These are phyloP conservation scores for Aviceda subcristata DNA, from an alignment of 2,113 vertebrate species.

Conservation along the genomic window DNA sequence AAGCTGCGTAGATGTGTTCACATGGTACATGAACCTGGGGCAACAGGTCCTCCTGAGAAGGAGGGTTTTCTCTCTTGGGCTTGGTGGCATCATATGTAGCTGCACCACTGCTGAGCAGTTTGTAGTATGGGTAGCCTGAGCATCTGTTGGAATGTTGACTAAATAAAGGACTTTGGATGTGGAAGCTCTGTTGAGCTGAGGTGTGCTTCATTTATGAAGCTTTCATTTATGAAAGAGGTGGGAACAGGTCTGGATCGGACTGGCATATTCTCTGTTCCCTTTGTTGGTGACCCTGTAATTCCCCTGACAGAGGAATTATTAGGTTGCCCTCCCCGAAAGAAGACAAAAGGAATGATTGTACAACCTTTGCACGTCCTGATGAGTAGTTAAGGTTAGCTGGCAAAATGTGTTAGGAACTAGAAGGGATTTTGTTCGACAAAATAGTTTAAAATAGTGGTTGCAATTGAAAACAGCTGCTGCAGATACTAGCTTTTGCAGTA, in stretches of 20 bases:
- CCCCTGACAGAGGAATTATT: neutral
- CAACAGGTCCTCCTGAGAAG: neutral
- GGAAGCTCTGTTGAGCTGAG: neutral
- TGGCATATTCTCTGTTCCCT: neutral
- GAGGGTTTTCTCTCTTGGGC: neutral
- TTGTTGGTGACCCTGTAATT: neutral
- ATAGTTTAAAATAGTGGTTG: neutral
- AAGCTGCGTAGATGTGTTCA: neutral
- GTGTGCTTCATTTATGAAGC: too few relatives aligned
- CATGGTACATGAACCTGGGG: fast-evolving
- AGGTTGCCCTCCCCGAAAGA: neutral
- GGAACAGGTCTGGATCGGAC: neutral
- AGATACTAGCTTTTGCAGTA: neutral
- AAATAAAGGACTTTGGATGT: neutral
- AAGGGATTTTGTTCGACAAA: constrained; percentile 16
- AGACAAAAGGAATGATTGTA: neutral
- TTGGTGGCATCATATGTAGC: neutral
- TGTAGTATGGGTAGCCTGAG: neutral
- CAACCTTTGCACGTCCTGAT: neutral
- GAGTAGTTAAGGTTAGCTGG: neutral
- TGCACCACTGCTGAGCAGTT: neutral
- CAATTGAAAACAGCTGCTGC: constrained; percentile 39
- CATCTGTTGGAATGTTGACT: neutral
- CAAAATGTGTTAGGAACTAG: neutral
- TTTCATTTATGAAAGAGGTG: neutral